Evolutionary conservation across 2,888 invertebrate species (phyloP).

Genomic region (Drosophila nr. perissopoda): DNA sequence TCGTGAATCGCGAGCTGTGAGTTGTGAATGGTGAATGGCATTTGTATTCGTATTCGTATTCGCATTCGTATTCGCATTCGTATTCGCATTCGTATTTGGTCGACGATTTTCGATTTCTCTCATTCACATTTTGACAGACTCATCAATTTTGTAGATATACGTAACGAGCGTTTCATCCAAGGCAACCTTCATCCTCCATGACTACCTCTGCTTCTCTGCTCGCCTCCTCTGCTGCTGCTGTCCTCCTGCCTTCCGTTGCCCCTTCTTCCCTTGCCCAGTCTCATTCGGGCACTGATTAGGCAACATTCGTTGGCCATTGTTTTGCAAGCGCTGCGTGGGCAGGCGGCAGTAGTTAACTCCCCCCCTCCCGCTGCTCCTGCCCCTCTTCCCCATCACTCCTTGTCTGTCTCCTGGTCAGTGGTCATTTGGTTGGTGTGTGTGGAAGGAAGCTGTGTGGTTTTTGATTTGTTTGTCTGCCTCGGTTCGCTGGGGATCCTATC

Average conservation of each 20-base stretch:
- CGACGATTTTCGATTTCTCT: slow-evolving; percentile 59
- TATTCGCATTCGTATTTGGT: slow-evolving; percentile 12
- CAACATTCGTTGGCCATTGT: slow-evolving; percentile 68
- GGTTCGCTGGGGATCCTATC: slow-evolving; percentile 57
- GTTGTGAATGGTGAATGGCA: slow-evolving; percentile 5
- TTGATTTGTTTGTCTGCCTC: slow-evolving; percentile 72
- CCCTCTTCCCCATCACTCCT: background rate
- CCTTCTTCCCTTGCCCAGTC: background rate
- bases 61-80: background rate
- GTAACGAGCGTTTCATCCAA: slow-evolving; percentile 40
- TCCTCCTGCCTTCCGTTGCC: background rate
- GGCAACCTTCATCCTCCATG: slow-evolving; percentile 7
- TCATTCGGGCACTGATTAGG: slow-evolving; percentile 61
- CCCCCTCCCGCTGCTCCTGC: no score
- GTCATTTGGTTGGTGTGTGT: slow-evolving; percentile 34
- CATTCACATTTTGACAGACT: slow-evolving; percentile 81
- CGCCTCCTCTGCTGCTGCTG: background rate
- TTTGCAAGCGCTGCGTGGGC: slow-evolving; percentile 60
- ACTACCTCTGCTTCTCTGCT: background rate
- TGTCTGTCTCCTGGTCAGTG: slow-evolving; percentile 19
- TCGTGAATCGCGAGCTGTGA: background rate
- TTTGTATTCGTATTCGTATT: background rate
- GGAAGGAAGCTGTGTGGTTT: slow-evolving; percentile 75
- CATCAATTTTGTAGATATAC: slow-evolving; percentile 78
- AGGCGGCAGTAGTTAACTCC: slow-evolving; percentile 25